Base-by-base conservation (phyloP, 2,113 vertebrate genomes). In the Chlorocebus sabaeus region DNA sequence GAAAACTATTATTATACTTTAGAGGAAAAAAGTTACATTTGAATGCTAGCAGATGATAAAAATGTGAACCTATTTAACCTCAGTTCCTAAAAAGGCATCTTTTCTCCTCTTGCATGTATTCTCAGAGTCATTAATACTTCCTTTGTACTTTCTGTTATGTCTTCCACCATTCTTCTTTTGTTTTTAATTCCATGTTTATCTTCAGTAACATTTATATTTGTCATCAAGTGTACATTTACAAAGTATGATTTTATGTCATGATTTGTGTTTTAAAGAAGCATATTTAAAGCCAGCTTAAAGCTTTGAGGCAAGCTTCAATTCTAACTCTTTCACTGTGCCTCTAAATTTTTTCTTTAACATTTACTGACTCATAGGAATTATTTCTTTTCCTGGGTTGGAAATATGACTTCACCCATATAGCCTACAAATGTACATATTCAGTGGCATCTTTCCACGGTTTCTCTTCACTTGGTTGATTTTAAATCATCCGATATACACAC, bases 81-180 rank as follows among this genome's bases (percentile, higher is more conserved):
- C 3, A 11, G 0, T 45, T 30, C 3, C 22, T 61, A 17, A 9
- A 43, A 72, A 40, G 6, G 0, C 5, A 20, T 8, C 1, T 5
- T 43, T 72, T 45, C 16, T 91, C 45, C 30, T 61, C 27, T 38
- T 88, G 20, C 32, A 27, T 50, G 32, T 72, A 76, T 48, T 38
- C n/a, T 57, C 32, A 45, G 13, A 5, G 8, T 67, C 59, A 9
- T 50, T 75, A 48, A 30, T 13, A 61, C 0, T 57, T 75, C 3
- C 20, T 17, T 80, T 40, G 13, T 1, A 52, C 0, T 8, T 85
- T 92, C 23, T 89, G 18, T 75, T 75, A 27, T 8, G 13, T 48
- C 1, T 91, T 48, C 5, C 23, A 8, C 2, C 83, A 14, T 30
- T 32, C 6, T 73, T 12, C 4, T 5, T 73, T 9, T 22, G 32